Evolutionary conservation across 1,140 invertebrate genomes (phyloP), one percentile per base, ranked within the genome.

Genomic region (Orius laevigatus): DNA sequence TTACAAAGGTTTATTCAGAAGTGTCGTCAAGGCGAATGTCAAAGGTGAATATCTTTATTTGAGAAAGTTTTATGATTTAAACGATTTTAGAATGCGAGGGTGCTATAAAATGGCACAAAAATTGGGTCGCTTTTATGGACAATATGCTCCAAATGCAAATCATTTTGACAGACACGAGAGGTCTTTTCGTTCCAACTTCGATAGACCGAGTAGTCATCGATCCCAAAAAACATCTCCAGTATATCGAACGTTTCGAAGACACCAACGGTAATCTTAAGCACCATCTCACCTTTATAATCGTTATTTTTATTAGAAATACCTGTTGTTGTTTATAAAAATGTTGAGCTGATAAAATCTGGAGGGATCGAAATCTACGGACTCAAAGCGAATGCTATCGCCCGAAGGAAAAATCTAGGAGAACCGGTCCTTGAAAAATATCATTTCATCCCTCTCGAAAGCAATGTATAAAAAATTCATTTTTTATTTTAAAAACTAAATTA

Each of bases 101-200:
- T 14, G 39, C 33, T 15, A 63, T 79, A 1, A 53, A 56, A 25
- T 90, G 86, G 86, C 64, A 65, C 11, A 78, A 80, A 56, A 91
- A 93, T 62, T 96, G 87, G 87, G 77, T 91, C 0, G 74, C 87
- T 0, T 95, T 92, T 62, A 76, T 95, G 71, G 92, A 96, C 62
- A 88, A 81, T 12, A 83, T 95, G 77, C 64, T 95, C 12, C 92
- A 96, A 62, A 75, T 93, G 52, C 75, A 81, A 53, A 78, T 94
- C 40, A 58, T 94, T 1, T 72, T 73, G 19, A 65, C 73, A n/a
- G 81, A 87, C 54, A 78, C 78, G 0, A 64, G 82, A 51, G 71
- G 75, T 14, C 70, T 95, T 0, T 77, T 78, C 57, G 75, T 96
- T 1, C 91, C 91, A 1, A 93, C 85, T 0, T 76, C 79, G 53